Conservation (phyloP, 2,113 vertebrate genomes). For the Zosterops pallidus region DNA sequence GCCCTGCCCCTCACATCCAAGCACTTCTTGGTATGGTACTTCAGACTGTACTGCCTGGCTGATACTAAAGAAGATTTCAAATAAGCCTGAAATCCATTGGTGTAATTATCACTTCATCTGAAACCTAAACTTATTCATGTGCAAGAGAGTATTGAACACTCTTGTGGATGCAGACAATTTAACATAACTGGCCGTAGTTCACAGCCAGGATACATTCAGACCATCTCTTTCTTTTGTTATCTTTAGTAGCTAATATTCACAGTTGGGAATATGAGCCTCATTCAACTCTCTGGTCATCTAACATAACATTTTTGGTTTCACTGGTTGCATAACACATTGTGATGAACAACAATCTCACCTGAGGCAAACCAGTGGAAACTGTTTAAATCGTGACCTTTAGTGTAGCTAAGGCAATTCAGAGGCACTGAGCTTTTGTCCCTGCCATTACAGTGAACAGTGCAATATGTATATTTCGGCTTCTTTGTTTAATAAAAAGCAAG, state of each 20-base stretch:
- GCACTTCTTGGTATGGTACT: neutral
- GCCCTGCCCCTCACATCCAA: neutral
- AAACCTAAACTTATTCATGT: neutral
- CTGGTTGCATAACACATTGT: neutral
- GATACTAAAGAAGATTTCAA: neutral
- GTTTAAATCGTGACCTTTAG: neutral
- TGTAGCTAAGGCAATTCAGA: neutral
- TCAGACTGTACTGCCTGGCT: neutral
- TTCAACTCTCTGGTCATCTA: neutral
- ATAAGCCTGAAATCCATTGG: neutral
- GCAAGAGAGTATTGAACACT: neutral
- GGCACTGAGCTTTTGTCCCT: neutral
- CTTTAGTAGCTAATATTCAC: neutral
- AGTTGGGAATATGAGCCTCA: neutral
- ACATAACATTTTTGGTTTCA: neutral
- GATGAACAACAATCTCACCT: neutral
- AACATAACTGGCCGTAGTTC: neutral
- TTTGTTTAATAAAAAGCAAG: neutral
- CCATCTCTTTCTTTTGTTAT: neutral
- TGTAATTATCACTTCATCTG: neutral
- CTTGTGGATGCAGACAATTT: neutral
- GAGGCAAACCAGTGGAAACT: neutral
- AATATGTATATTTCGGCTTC: accelerated
- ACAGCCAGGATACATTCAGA: neutral
- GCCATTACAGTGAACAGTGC: neutral